Evolutionary conservation across 1,140 invertebrate genomes (phyloP).

Genomic region (Eriosoma lanigerum): DNA sequence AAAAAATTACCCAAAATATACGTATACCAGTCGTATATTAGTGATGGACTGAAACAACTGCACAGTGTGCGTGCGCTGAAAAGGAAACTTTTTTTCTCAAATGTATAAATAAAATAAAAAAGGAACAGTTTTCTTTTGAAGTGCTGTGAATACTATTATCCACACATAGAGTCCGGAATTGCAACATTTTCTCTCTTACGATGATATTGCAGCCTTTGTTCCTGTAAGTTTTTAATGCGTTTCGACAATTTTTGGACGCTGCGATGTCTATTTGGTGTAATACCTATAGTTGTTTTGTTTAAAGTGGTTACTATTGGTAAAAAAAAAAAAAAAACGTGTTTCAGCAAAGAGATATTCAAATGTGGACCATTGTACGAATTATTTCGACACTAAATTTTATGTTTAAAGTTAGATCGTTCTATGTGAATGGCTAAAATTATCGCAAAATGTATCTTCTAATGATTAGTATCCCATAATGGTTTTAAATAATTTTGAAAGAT

Average conservation of each 20-base stretch:
- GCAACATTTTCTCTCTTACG: background rate
- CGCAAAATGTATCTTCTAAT: background rate
- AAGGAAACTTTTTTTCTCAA: background rate
- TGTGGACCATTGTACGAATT: background rate
- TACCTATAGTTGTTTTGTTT: conserved; percentile 28
- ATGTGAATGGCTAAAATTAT: background rate
- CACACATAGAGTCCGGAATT: background rate
- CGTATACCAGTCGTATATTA: too few relatives aligned
- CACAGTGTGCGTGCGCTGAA: background rate
- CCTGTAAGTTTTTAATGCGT: conserved; percentile 20
- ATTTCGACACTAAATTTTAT: too few relatives aligned
- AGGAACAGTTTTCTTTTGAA: conserved; percentile 15
- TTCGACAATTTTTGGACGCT: conserved; percentile 15
- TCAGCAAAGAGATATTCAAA: background rate
- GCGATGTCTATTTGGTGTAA: background rate
- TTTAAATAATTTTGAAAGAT: background rate
- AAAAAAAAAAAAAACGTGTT: background rate
- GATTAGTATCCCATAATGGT: background rate
- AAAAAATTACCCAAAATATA: too few relatives aligned
- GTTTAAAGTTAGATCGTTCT: background rate
- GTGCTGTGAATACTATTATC: background rate
- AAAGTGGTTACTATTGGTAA: too few relatives aligned
- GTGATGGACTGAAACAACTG: too few relatives aligned
- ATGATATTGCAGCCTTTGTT: background rate
- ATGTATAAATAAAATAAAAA: background rate